Evolutionary conservation across 2,113 vertebrate genomes (phyloP).

Genomic region (Gasterosteus aculeatus): DNA sequence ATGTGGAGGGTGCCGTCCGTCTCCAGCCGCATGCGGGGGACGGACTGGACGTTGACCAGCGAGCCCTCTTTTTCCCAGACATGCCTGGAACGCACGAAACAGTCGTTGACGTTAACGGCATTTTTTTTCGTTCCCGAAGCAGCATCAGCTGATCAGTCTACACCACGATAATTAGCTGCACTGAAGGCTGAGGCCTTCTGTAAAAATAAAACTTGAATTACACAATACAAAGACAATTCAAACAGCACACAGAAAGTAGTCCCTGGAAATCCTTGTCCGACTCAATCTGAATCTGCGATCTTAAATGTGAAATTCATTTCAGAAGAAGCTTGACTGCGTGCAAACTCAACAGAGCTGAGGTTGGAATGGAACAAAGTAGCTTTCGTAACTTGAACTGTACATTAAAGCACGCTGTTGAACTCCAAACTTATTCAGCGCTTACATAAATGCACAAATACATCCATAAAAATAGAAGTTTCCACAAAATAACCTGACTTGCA

Average conservation of each 20-base stretch:
- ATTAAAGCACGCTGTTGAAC: not conserved
- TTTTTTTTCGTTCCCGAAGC: too few relatives aligned
- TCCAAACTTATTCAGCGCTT: not conserved
- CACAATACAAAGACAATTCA: not conserved
- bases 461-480: not conserved
- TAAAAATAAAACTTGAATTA: too few relatives aligned
- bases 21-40: conserved; percentile 87
- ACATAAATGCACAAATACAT: conserved; percentile 1
- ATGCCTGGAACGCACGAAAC: conserved; percentile 78
- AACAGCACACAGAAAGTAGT: not conserved
- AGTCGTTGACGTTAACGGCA: not conserved
- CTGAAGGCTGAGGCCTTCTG: not conserved
- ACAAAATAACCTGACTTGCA: not conserved
- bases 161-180: not conserved
- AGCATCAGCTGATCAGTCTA: not conserved
- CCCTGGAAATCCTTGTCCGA: not conserved
- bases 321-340: not conserved
- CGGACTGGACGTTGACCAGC: conserved; percentile 79
- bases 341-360: not conserved
- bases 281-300: not conserved
- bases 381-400: not conserved
- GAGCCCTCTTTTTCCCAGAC: conserved; percentile 95
- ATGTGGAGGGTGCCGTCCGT: conserved; percentile 90
- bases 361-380: not conserved
- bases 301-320: not conserved